Conservation (phyloP, 2,888 invertebrate genomes). For the Elegia similella region DNA sequence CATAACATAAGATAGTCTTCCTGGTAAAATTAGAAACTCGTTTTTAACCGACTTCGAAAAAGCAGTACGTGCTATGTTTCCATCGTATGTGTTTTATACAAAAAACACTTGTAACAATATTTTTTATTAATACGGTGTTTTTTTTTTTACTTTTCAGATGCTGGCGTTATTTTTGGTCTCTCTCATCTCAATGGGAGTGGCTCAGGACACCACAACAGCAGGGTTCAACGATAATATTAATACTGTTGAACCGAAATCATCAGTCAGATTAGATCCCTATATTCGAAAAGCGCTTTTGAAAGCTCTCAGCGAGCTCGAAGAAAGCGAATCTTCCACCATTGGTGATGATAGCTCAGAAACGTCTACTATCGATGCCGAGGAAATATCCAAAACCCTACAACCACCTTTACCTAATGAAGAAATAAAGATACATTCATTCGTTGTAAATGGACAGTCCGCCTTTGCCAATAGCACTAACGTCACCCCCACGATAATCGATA, state of each 20-base stretch:
- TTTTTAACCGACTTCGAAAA: too few relatives aligned
- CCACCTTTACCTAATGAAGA: constrained; percentile 47
- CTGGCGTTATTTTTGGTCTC: constrained; percentile 50
- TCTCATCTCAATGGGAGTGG: constrained; percentile 45
- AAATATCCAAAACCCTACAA: constrained; percentile 48
- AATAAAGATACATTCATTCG: constrained; percentile 82
- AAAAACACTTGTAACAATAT: not conserved
- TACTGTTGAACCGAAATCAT: constrained; percentile 70
- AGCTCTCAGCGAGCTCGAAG: constrained; percentile 89
- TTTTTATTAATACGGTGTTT: constrained; percentile 9
- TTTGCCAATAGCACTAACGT: constrained; percentile 56
- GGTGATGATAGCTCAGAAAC: constrained; percentile 60
- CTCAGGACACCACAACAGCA: constrained; percentile 56
- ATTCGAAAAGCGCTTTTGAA: constrained; percentile 88
- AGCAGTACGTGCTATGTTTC: too few relatives aligned
- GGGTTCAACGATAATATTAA: constrained; percentile 61
- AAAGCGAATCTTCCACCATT: constrained; percentile 73
- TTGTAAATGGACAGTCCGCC: constrained; percentile 72
- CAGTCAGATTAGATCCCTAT: constrained; percentile 86
- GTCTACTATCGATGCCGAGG: constrained; percentile 49
- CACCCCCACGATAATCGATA: constrained; percentile 58
- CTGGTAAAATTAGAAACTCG: too few relatives aligned
- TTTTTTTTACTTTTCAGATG: constrained; percentile 54
- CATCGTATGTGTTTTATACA: not conserved
- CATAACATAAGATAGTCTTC: too few relatives aligned